Evolutionary conservation across 2,797 vertebrate genomes (phyloP), one percentile per base, ranked within the genome.

Genomic region (Sciaenops ocellatus): DNA sequence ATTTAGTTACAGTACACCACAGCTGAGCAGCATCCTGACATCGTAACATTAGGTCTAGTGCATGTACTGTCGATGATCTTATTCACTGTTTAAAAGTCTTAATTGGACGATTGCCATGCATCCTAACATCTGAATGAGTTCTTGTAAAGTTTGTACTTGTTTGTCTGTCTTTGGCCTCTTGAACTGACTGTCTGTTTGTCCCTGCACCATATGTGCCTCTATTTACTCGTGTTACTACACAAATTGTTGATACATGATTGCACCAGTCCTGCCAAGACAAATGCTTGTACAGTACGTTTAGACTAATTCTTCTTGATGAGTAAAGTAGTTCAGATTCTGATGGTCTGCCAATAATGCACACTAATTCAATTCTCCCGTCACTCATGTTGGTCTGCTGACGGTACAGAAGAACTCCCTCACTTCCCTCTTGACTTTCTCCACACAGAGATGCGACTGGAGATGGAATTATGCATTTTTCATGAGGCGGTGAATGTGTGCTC

Each of bases 401-500:
- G 79, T 60, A 89, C 88, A 86, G 79, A 89, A 87, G 76, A 79
- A 76, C 88, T 91, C 75, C 78, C 70, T 83, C 48, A 72, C 82
- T 80, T 89, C 82, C 76, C 86, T 89, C 87, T 81, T 80, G 86
- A 92, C 90, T 90, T 83, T 82, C 85, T 76, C 85, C 59, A 65
- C 89, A 82, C 89, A 60, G 68, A 85, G 86, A 90, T 88, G 82
- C 44, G 73, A 87, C 86, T 86, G 79, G 83, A 91, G 91, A 92
- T 92, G 82, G 91, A 90, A 86, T 85, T 66, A 92, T 94, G 85
- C 91, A 94, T 94, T 91, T 92, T 92, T 93, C 92, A 93, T 93
- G 91, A 92, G 91, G 75, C 73, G 46, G 63, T 51, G 87, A 90
- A 88, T 80, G 80, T 67, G 86, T 75, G 86, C 79, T 83, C 62